These are phyloP conservation scores for Heliconius cydno DNA, from an alignment of 2,888 invertebrate genomes.

Conservation along the genomic window DNA sequence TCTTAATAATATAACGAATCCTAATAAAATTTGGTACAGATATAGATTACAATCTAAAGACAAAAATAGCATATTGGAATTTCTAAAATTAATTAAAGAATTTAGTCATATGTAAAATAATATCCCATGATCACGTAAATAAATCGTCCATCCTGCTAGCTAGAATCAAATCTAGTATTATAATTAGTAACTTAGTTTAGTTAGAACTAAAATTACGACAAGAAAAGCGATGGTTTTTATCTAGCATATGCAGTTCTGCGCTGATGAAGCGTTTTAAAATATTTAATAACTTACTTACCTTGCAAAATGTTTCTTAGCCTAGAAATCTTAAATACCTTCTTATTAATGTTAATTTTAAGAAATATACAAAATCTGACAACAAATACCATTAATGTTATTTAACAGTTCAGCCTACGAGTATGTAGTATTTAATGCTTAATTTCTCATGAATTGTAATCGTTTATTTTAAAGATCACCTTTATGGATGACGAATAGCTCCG, in stretches of 20 bases:
- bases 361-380: no score
- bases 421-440: no score
- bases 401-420: background rate
- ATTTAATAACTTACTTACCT: no score
- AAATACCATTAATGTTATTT: background rate
- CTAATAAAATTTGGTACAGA: background rate
- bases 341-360: no score
- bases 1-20: background rate
- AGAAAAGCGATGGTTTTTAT: no score
- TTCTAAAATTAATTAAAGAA: background rate
- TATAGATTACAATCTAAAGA: background rate
- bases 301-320: no score
- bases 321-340: no score
- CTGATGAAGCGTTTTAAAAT: no score
- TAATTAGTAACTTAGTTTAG: no score
- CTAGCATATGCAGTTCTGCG: no score
- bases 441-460: background rate
- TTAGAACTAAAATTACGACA: no score
- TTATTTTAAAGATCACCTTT: conserved; percentile 26
- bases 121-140: background rate
- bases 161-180: background rate
- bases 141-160: background rate
- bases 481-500: conserved; percentile 67
- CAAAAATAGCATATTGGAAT: background rate
- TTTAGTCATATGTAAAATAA: background rate